Conservation (phyloP, 2,888 invertebrate genomes). For the Pantelozetes paolii region DNA sequence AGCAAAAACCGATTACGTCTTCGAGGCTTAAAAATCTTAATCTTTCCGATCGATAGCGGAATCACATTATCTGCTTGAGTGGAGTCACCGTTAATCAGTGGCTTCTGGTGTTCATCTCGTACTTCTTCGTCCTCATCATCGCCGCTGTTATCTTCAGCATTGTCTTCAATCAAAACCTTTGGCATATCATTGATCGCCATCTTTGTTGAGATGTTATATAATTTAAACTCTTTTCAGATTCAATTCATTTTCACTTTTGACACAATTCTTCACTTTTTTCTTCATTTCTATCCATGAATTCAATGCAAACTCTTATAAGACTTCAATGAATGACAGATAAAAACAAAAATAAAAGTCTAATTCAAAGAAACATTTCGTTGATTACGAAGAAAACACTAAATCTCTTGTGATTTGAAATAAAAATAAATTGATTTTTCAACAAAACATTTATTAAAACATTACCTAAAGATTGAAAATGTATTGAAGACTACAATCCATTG, state of each 20-base stretch:
- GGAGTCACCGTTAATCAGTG: slow-evolving; percentile 2
- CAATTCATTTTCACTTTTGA: background rate
- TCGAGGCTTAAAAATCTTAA: slow-evolving; percentile 42
- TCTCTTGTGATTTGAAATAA: background rate
- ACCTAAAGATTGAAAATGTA: background rate
- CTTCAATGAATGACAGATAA: background rate
- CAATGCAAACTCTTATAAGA: slow-evolving; percentile 12
- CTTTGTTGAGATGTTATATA: background rate
- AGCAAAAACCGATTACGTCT: slow-evolving; percentile 34
- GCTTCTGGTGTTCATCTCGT: slow-evolving; percentile 20
- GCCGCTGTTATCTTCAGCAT: slow-evolving; percentile 9
- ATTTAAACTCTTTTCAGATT: slow-evolving; percentile 13
- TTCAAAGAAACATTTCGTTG: background rate
- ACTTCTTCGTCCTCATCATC: slow-evolving; percentile 24
- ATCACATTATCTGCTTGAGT: background rate
- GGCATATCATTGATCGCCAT: slow-evolving; percentile 17
- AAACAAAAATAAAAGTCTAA: background rate
- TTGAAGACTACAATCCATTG: background rate
- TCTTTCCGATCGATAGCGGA: slow-evolving; percentile 40
- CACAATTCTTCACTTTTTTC: background rate
- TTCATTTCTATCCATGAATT: background rate
- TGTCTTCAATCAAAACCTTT: slow-evolving; percentile 4
- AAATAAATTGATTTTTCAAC: background rate
- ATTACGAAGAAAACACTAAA: no score
- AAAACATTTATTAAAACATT: background rate